phyloP scores from a whole-genome alignment of 2,797 vertebrate species.

The Harpagifer antarcticus region DNA sequence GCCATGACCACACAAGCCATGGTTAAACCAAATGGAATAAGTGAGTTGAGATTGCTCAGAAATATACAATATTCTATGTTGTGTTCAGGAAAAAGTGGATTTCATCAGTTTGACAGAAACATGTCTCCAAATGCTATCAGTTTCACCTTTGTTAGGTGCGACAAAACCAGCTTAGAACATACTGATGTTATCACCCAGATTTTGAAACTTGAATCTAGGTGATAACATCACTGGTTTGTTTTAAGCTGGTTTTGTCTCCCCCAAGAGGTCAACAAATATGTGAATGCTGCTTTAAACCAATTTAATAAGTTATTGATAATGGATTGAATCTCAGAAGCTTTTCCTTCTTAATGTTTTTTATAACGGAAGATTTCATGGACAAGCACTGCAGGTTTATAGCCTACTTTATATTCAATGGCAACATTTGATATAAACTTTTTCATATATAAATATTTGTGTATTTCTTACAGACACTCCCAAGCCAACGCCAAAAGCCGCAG shows the following conservation, averaged over 20 bases:
- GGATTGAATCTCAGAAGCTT: background rate
- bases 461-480: rapidly evolving
- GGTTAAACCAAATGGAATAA: rapidly evolving
- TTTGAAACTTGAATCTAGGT: too few relatives aligned
- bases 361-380: background rate
- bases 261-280: background rate
- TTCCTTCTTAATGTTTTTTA: conserved; percentile 1
- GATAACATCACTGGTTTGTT: background rate
- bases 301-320: background rate
- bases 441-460: background rate
- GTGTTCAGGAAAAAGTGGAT: background rate
- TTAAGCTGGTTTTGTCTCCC: background rate
- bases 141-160: background rate
- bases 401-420: background rate
- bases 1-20: rapidly evolving
- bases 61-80: background rate
- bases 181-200: too few relatives aligned
- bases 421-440: background rate
- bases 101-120: background rate
- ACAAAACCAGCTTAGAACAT: too few relatives aligned
- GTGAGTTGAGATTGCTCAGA: conserved; percentile 40
- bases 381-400: background rate
- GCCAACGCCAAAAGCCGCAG: rapidly evolving
- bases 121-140: background rate
- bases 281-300: background rate